A percentile compares a stretch with the other conserved stretches of the same genome.
phyloP scores from a whole-genome alignment of 2,888 invertebrate genomes.

The Trimorus sp. region DNA sequence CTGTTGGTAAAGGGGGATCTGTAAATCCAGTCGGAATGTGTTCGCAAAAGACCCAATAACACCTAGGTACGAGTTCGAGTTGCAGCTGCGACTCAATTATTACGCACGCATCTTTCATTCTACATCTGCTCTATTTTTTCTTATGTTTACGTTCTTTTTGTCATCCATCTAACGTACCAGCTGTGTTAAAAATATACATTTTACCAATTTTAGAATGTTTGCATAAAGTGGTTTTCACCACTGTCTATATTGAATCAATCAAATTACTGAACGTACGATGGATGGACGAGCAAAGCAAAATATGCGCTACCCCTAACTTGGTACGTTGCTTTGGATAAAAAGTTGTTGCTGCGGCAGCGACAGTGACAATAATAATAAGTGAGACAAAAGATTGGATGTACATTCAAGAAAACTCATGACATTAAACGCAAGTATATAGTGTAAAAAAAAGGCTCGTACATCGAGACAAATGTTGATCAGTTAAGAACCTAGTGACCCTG shows the following conservation, averaged over 20 bases:
- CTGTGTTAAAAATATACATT: too few species aligned
- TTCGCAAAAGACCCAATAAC: conserved; percentile 80
- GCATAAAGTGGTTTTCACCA: not conserved
- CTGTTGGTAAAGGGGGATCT: conserved; percentile 86
- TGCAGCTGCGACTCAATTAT: conserved; percentile 62
- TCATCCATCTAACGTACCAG: conserved; percentile 40
- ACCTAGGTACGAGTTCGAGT: conserved; percentile 57
- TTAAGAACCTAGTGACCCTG: conserved; percentile 43
- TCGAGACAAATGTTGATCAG: conserved; percentile 48
- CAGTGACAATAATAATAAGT: conserved; percentile 48
- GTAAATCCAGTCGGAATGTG: conserved; percentile 82
- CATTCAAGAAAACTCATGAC: conserved; percentile 58
- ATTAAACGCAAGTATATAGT: conserved; percentile 54
- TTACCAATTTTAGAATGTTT: not conserved
- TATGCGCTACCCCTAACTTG: conserved; percentile 50
- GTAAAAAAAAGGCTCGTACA: conserved; percentile 44
- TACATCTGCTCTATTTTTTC: conserved; percentile 58
- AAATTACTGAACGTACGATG: too few species aligned
- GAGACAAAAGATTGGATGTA: conserved; percentile 54
- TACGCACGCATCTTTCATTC: conserved; percentile 61
- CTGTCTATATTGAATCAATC: too few species aligned
- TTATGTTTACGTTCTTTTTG: not conserved
- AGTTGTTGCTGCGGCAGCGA: conserved; percentile 60
- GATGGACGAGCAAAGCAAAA: conserved; percentile 7
- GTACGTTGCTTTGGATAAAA: conserved; percentile 59